Evolutionary conservation across 2,797 vertebrate species (phyloP).

Genomic region (Parauchenoglanis ngamensis): DNA sequence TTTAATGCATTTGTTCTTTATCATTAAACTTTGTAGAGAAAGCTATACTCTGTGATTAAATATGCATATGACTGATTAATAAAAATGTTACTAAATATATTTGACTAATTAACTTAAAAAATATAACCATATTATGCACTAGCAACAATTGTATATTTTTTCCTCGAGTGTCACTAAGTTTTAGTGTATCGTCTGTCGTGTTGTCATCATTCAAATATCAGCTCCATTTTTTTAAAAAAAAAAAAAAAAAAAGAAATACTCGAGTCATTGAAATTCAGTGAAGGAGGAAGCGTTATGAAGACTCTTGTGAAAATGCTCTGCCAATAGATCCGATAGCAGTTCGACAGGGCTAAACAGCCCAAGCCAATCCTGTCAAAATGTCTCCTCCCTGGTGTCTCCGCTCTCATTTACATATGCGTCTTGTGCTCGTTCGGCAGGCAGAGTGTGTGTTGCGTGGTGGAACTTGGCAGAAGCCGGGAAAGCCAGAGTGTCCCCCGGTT

Average conservation of each 20-base stretch:
- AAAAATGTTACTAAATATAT: slow-evolving; percentile 5
- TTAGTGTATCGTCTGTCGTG: not conserved
- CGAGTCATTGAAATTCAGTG: slow-evolving; percentile 59
- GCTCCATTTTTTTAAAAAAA: not conserved
- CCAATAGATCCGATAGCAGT: slow-evolving; percentile 58
- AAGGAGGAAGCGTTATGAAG: slow-evolving; percentile 54
- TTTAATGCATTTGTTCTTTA: slow-evolving; percentile 23
- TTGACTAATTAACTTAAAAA: slow-evolving; percentile 9
- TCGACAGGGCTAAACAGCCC: slow-evolving; percentile 59
- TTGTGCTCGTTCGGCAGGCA: slow-evolving; percentile 46
- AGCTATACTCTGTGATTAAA: not conserved
- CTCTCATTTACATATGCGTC: slow-evolving; percentile 62
- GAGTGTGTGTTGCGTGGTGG: slow-evolving; percentile 48
- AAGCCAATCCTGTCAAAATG: slow-evolving; percentile 62
- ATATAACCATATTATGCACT: not conserved
- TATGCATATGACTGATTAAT: not conserved
- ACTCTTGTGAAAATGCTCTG: slow-evolving; percentile 58
- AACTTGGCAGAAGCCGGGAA: slow-evolving; percentile 52
- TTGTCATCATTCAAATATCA: slow-evolving; percentile 24
- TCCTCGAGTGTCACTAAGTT: not conserved
- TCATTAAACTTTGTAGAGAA: not conserved
- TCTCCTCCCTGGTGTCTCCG: slow-evolving; percentile 59
- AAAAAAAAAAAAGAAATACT: slow-evolving; percentile 34
- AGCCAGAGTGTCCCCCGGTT: slow-evolving; percentile 42
- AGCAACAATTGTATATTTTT: slow-evolving; percentile 12